phyloP scores from a whole-genome alignment of 2,113 vertebrate species.

The Glaucomys volans region DNA sequence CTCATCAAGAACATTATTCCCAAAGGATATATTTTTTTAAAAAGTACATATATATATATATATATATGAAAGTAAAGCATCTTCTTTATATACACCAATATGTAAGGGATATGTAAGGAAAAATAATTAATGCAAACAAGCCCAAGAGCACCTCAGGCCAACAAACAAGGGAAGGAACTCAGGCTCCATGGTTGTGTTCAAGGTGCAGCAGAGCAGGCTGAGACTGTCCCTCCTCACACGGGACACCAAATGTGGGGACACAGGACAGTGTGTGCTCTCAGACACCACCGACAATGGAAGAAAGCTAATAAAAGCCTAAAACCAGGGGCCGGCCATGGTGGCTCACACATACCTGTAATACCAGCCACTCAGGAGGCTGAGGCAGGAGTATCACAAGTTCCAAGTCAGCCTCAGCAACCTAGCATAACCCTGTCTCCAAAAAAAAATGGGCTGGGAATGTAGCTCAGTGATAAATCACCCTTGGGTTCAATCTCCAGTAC shows the following conservation, averaged over 20 bases:
- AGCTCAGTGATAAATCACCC: neutral
- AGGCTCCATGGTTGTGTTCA: neutral
- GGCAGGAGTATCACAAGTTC: neutral
- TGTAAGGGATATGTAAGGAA: neutral
- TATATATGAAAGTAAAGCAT: neutral
- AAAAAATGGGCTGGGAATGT: neutral
- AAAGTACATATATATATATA: too few species aligned
- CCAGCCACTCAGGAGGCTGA: neutral
- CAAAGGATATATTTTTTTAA: neutral
- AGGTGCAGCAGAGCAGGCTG: neutral
- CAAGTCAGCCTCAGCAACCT: neutral
- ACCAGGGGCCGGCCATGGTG: neutral
- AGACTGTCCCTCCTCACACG: neutral
- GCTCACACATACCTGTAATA: neutral
- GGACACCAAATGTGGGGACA: accelerated
- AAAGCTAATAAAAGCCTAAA: neutral
- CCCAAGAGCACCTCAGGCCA: neutral
- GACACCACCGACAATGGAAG: neutral
- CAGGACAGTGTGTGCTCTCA: neutral
- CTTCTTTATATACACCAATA: neutral
- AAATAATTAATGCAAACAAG: neutral
- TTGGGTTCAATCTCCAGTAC: neutral
- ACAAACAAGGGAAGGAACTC: neutral
- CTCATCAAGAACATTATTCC: neutral
- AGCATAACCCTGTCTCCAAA: neutral